Evolutionary conservation across 1,140 invertebrate genomes (phyloP), one percentile per base, ranked within the genome.

Genomic region (Ceratina australensis): DNA sequence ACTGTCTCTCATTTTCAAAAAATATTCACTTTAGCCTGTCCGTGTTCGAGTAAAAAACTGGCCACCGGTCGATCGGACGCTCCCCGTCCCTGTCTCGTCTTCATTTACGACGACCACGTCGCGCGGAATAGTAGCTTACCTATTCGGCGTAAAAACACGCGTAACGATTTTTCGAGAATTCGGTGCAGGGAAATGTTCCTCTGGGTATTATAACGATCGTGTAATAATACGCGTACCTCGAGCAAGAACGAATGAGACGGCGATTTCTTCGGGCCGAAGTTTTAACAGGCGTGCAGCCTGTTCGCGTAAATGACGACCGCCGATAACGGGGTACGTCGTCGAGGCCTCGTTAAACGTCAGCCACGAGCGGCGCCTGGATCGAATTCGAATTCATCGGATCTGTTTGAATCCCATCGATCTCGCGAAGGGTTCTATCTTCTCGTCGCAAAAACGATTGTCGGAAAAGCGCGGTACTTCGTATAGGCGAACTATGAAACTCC

Each of bases 231-330:
- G 54, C 63, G 72, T 72, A 78, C 66, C 69, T 78, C 78, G 74
- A 81, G 84, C 78, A 72, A 71, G 79, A 73, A 81, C 76, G 83
- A 85, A 84, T 84, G 83, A 79, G 82, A 79, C 72, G 82, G 82
- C 82, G 79, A 50, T 82, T 85, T 85, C 75, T 84, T 79, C 74
- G 8, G 33, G 0, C n/a, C 72, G 50, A 47, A 57, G 60, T 47
- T 68, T 68, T 80, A 85, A 85, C 82, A 82, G 67, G 79, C 82
- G 82, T 85, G 83, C 82, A 84, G 79, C 79, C 71, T 42, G 71
- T 79, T 81, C 72, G 49, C 64, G 82, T 81, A 81, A 85, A 84
- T 54, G 82, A 67, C 56, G 61, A 50, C 33, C 52, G 61, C 71
- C 60, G 64, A 20, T 28, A 42, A 42, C 20, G 50, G 18, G 50